Evolutionary conservation across 2,797 vertebrate genomes (phyloP), one percentile per base, ranked within the genome.

Genomic region (Sebastes nivosus): DNA sequence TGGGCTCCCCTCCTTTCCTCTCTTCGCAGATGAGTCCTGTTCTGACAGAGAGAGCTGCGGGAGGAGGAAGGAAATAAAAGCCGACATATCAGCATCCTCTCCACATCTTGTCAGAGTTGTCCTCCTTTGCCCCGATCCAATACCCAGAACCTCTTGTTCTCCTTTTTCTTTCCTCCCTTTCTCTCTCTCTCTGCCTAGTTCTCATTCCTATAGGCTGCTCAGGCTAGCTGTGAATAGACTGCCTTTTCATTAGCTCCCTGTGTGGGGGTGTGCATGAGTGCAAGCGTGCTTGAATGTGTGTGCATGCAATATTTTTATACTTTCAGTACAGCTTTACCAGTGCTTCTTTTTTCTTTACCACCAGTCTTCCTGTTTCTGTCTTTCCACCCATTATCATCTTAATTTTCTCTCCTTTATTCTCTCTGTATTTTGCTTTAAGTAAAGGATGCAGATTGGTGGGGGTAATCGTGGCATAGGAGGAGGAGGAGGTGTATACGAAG

Each of bases 11-110:
- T 73, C 65, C 61, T 75, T 75, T 72, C 54, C 64, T 57, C 58
- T 71, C 68, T 55, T 72, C 30, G 7, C 74, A 86, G 83, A 90
- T 24, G 63, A 87, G 61, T 79, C 75, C 78, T 60, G 75, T 32
- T 89, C 91, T 90, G 89, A 93, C 82, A 90, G 88, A 81, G 75
- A 77, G 87, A 75, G 80, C 82, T 78, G 87, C 63, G 79, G 79
- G 74, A 91, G 76, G 34, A 61, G 78, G 67, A 75, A 74, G 60
- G 77, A 86, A 84, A 86, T 79, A 80, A 87, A 88, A 87, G 85
- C 84, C 84, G 90, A 92, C 91, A 86, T 73, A 88, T 91, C 83
- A 85, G 79, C 85, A 87, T 67, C 79, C 81, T 88, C 72, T 88
- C 79, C 78, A 84, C 82, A 90, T 86, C 83, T 81, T 84, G 86